Evolutionary conservation across 2,113 vertebrate genomes (phyloP).

Genomic region (Lophotis ruficrista): DNA sequence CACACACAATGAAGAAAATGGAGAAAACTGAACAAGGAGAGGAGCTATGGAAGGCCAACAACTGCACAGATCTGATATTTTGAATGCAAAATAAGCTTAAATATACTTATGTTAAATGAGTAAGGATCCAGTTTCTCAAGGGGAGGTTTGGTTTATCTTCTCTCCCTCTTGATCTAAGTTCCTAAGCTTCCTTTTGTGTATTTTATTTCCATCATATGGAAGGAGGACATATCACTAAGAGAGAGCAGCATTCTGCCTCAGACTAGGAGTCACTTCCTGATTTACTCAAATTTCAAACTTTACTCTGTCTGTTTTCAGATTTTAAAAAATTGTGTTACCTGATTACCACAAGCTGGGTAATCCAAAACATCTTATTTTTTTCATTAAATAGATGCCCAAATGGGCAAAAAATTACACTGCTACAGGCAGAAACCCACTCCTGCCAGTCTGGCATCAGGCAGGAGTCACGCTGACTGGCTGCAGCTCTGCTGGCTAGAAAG

Average conservation of each 20-base stretch:
- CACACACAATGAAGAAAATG: background rate
- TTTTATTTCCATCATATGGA: background rate
- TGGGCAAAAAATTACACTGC: background rate
- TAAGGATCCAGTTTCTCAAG: background rate
- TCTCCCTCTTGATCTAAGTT: background rate
- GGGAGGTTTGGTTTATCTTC: background rate
- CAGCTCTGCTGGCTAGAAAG: background rate
- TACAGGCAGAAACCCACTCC: background rate
- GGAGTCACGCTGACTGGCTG: background rate
- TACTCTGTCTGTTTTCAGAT: background rate
- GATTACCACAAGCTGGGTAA: background rate
- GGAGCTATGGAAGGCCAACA: background rate
- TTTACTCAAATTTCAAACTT: background rate
- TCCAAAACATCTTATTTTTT: background rate
- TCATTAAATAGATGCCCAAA: background rate
- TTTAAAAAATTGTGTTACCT: background rate
- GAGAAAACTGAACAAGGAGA: background rate
- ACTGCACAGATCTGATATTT: background rate
- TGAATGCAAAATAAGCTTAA: background rate
- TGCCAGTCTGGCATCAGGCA: rapidly evolving
- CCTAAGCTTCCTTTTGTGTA: background rate
- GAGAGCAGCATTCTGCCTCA: background rate
- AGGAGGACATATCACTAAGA: background rate
- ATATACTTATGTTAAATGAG: background rate
- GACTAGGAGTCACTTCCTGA: background rate